Evolutionary conservation across 2,888 invertebrate genomes (phyloP).

Genomic region (Villa cingulata): DNA sequence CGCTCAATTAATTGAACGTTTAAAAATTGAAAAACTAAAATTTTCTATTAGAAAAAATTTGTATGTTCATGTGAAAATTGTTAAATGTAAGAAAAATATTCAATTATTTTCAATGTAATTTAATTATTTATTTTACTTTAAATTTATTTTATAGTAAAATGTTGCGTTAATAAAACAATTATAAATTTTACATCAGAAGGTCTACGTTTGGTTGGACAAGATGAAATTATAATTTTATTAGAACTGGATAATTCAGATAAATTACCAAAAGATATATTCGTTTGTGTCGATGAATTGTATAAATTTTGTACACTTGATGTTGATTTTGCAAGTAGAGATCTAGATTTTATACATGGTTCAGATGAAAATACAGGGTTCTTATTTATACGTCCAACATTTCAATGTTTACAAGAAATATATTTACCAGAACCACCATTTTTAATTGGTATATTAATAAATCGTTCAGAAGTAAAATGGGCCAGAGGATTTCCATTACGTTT

Average conservation of each 20-base stretch:
- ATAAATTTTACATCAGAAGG: constrained; percentile 70
- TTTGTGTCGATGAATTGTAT: constrained; percentile 59
- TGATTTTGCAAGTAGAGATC: constrained; percentile 55
- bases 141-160: constrained; percentile 46
- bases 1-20: constrained; percentile 40
- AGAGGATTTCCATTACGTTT: constrained; percentile 63
- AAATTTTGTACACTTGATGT: constrained; percentile 51
- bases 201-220: constrained; percentile 65
- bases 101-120: background rate
- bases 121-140: background rate
- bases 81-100: constrained; percentile 48
- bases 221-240: constrained; percentile 63
- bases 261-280: constrained; percentile 59
- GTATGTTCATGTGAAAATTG: constrained; percentile 56
- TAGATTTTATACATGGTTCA: constrained; percentile 55
- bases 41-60: constrained; percentile 66
- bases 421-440: constrained; percentile 61
- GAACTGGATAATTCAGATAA: constrained; percentile 50
- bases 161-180: constrained; percentile 56
- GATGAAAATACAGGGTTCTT: constrained; percentile 68
- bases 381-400: constrained; percentile 66
- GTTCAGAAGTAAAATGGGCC: constrained; percentile 45
- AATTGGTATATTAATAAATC: constrained; percentile 64
- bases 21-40: constrained; percentile 48
- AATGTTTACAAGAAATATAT: constrained; percentile 62